Evolutionary conservation across 2,888 invertebrate species (phyloP).

Genomic region (Subacronicta megacephala): DNA sequence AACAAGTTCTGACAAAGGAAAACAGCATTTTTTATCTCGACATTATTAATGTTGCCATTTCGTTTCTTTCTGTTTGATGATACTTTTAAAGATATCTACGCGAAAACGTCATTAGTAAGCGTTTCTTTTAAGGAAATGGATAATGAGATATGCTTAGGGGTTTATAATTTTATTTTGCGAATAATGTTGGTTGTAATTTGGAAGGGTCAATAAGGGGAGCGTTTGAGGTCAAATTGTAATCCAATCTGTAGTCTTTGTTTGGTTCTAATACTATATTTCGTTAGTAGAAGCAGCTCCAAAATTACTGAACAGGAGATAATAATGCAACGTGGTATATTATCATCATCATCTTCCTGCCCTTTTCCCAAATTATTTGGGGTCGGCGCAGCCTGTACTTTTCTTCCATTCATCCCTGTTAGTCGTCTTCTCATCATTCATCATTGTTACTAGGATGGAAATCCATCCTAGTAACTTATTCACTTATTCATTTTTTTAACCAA

Average conservation of each 20-base stretch:
- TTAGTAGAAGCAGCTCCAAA: too few relatives aligned
- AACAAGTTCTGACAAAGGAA: constrained; percentile 76
- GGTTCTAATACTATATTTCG: neutral
- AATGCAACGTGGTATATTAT: too few relatives aligned
- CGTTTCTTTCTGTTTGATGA: constrained; percentile 49
- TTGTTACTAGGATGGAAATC: too few relatives aligned
- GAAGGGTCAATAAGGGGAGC: constrained; percentile 28
- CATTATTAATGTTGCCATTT: constrained; percentile 69
- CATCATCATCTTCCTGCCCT: too few relatives aligned
- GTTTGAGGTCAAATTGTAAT: constrained; percentile 19
- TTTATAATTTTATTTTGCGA: constrained; percentile 37
- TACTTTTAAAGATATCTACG: constrained; percentile 47
- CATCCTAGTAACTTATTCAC: too few relatives aligned
- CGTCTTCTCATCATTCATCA: too few relatives aligned
- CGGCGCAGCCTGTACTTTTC: too few relatives aligned
- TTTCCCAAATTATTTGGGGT: too few relatives aligned
- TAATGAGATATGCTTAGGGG: constrained; percentile 45
- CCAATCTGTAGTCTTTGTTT: constrained; percentile 4
- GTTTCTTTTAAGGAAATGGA: constrained; percentile 36
- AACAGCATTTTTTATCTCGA: constrained; percentile 62
- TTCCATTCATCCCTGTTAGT: too few relatives aligned
- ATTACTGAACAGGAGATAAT: too few relatives aligned
- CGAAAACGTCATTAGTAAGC: constrained; percentile 44
- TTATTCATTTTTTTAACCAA: too few relatives aligned
- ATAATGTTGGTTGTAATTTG: constrained; percentile 38